Base-by-base conservation (phyloP, 2,113 vertebrate species). In the Melanerpes formicivorus region DNA sequence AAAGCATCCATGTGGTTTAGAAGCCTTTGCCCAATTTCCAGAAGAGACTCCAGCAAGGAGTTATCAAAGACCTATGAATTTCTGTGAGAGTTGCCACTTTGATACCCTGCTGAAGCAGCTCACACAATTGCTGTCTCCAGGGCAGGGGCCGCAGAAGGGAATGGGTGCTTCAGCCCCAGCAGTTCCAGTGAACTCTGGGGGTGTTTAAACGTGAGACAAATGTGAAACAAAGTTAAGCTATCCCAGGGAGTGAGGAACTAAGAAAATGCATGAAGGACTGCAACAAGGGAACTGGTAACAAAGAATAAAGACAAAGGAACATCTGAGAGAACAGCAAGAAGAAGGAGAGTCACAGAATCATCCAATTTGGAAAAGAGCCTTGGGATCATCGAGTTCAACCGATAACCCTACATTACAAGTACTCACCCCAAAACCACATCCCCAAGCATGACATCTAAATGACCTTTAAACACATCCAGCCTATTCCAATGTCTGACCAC, bases 141-240 rank as follows among this genome's bases (percentile, higher is more conserved):
- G 56, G 54, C 73, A 80, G 42, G n/a, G 19, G 18, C 18, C 66
- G 65, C 60, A 71, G 30, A 56, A 80, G 21, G n/a, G 62, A 89
- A 71, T 0, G n/a, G 34, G 11, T 2, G 0, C 54, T 78, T 59
- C 1, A 3, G 56, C 40, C 56, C 66, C 42, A 59, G 40, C 34
- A 3, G 0, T 55, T 81, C 29, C 74, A 74, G 29, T 55, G 50
- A 80, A 74, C 23, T 52, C 34, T 81, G 52, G 42, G 42, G 42
- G 29, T 78, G 54, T 13, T 65, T 80, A 18, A 73, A 84, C 48
- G 29, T 8, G 16, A 75, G 26, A 34, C 17, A 66, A 87, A 63
- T 0, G 3, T 46, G 52, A 92, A 88, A 63, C 6, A 62, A 80
- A 75, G 34, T 76, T 62, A 71, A 71, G 44, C 6, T 66, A 59